Conservation (phyloP, 2,797 vertebrate species). For the Percopsis omiscomaycus region DNA sequence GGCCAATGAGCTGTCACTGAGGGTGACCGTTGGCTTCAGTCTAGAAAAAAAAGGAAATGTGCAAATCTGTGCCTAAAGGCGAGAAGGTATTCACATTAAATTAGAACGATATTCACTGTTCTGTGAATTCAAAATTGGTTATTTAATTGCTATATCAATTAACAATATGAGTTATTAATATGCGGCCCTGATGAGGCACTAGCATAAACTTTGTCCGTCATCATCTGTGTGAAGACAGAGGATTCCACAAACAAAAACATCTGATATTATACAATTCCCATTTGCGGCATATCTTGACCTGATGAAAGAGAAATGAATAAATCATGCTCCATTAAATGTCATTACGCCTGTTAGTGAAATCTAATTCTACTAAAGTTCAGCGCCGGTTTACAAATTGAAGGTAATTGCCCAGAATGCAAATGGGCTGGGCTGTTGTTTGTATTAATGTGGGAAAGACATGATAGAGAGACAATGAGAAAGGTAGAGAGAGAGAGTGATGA, state of each 20-base stretch:
- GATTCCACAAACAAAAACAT: constrained; percentile 55
- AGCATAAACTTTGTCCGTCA: constrained; percentile 18
- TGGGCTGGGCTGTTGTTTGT: constrained; percentile 58
- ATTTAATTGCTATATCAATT: constrained; percentile 31
- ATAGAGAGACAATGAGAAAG: constrained; percentile 5
- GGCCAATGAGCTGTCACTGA: neutral
- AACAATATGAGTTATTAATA: constrained; percentile 19
- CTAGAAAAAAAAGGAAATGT: neutral
- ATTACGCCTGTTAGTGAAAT: constrained; percentile 73
- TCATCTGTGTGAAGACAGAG: constrained; percentile 11
- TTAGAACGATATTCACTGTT: constrained; percentile 10
- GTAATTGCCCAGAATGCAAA: constrained; percentile 75
- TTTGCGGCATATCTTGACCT: constrained; percentile 64
- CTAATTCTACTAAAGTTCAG: constrained; percentile 76
- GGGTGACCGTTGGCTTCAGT: neutral
- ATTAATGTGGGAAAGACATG: constrained; percentile 29
- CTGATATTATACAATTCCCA: constrained; percentile 64
- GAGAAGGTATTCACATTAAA: neutral
- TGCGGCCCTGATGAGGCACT: constrained; percentile 4
- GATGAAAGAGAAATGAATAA: constrained; percentile 73
- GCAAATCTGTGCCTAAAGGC: constrained; percentile 4
- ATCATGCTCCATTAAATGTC: constrained; percentile 75
- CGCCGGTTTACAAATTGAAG: constrained; percentile 73
- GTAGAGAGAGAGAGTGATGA: constrained; percentile 17
- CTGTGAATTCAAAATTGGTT: constrained; percentile 18